Evolutionary conservation across 2,888 invertebrate genomes (phyloP).

Genomic region (Diaphora mendica): DNA sequence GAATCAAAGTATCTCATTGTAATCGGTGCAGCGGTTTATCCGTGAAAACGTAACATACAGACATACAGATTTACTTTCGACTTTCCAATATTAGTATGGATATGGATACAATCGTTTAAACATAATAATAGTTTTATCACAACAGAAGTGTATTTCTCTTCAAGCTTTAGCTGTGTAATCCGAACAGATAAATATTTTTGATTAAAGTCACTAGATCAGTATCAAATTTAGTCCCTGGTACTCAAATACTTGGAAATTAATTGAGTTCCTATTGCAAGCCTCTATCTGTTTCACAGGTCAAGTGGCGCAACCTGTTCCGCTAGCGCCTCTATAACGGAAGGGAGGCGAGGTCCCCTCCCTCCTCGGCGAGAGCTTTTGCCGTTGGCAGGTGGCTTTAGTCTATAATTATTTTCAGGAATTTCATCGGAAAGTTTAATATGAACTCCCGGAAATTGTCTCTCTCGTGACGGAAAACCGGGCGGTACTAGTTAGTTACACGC

Average conservation of each 20-base stretch:
- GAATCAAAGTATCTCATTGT: too few relatives aligned
- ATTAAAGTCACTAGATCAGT: not conserved
- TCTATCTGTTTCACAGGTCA: not conserved
- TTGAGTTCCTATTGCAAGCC: not conserved
- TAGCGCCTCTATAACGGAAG: not conserved
- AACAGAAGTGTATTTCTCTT: not conserved
- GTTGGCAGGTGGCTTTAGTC: not conserved
- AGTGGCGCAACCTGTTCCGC: not conserved
- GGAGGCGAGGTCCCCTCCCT: not conserved
- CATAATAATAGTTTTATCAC: not conserved
- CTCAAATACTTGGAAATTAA: not conserved
- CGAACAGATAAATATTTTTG: not conserved
- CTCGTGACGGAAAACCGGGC: not conserved
- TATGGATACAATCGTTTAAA: not conserved
- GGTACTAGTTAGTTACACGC: not conserved
- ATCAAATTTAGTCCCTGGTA: not conserved
- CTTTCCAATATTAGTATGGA: too few relatives aligned
- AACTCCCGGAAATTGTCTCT: not conserved
- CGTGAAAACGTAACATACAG: too few relatives aligned
- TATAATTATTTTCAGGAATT: not conserved
- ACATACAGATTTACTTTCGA: too few relatives aligned
- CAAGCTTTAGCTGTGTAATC: not conserved
- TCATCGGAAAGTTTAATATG: not conserved
- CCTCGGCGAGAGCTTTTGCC: not conserved
- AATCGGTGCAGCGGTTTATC: too few relatives aligned